Evolutionary conservation across 2,888 invertebrate species (phyloP).

Genomic region (Adelognathus sp.): DNA sequence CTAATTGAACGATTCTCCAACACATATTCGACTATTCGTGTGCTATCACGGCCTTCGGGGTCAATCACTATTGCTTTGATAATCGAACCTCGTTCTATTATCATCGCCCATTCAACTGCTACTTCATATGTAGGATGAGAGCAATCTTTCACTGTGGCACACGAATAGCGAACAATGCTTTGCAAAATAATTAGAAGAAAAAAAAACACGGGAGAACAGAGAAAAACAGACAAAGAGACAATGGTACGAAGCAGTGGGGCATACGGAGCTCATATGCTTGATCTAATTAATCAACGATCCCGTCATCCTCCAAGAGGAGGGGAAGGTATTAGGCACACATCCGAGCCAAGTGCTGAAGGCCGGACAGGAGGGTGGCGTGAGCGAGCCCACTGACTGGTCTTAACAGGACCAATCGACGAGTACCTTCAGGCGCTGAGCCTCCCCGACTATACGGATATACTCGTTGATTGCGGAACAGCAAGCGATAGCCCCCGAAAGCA

Average conservation of each 20-base stretch:
- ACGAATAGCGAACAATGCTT: constrained; percentile 58
- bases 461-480: constrained; percentile 36
- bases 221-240: not conserved
- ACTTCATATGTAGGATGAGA: not conserved
- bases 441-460: constrained; percentile 60
- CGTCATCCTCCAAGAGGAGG: constrained; percentile 58
- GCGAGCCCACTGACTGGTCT: constrained; percentile 48
- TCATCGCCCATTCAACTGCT: not conserved
- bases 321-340: not conserved
- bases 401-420: constrained; percentile 65
- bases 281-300: constrained; percentile 76
- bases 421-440: constrained; percentile 66
- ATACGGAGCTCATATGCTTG: constrained; percentile 63
- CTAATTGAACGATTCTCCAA: not conserved
- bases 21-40: not conserved
- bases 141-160: constrained; percentile 52
- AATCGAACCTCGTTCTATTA: not conserved
- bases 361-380: constrained; percentile 30
- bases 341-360: not conserved
- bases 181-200: constrained; percentile 43
- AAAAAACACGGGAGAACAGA: not conserved
- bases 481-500: not conserved
- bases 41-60: not conserved
- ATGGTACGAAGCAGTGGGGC: not conserved
- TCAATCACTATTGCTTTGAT: not conserved